Base-by-base conservation (phyloP, 2,113 vertebrate genomes). In the Marmota monax region DNA sequence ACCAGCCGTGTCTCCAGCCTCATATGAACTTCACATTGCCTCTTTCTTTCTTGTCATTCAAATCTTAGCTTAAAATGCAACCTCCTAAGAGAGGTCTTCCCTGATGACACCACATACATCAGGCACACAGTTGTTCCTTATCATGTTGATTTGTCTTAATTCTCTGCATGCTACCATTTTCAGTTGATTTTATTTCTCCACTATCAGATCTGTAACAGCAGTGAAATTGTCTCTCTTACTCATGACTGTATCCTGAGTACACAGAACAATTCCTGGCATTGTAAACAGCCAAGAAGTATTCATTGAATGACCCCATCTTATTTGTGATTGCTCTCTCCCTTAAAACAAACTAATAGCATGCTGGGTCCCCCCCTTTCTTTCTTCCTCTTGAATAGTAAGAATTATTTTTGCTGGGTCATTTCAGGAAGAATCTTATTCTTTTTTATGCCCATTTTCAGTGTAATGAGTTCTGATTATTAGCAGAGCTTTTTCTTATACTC, bases 201-300 rank as follows among this genome's bases (percentile, higher is more conserved):
- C 69, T 76, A 27, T 82, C 69, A 61, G 7, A 39, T 69, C 29
- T 23, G 20, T 56, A 12, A 85, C 27, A 93, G 10, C 53, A 78
- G 16, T 82, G 77, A 73, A n/a, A 29, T 51, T 89, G 45, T 79
- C 82, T 63, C 13, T 69, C 70, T 88, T 85, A 0, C 61, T 73
- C 45, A 56, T 56, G 53, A 4, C n/a, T 84, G 2, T 86, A 85
- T 78, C 17, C 27, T 11, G 27, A 22, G 4, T 37, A 5, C 67
- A 39, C 37, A 82, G 37, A 94, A 72, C 10, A 69, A 56, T 83
- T 88, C 27, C 37, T 91, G 73, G 18, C 48, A 48, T 27, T 85
- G 2, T 82, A 73, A 45, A 91, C 32, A 72, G 10, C 37, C 42
- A 84, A 67, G 45, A 95, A 72, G 51, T 96, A 77, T 65, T 88